These are phyloP conservation scores for Phyto melanocephala DNA, from an alignment of 2,888 invertebrate genomes.

Conservation along the genomic window DNA sequence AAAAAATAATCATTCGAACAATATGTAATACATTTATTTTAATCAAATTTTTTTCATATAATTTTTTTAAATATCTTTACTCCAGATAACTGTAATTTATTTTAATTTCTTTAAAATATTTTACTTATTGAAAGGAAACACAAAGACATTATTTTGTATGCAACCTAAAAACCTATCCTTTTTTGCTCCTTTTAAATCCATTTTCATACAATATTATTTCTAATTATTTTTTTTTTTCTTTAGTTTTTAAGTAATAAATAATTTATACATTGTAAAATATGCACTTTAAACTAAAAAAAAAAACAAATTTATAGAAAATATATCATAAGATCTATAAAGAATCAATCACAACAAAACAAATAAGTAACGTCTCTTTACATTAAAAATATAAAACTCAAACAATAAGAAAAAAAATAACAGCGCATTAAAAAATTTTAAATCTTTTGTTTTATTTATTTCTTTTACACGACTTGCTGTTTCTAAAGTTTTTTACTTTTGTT, in stretches of 20 bases:
- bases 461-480: neutral
- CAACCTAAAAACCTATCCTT: neutral
- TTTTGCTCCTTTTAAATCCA: neutral
- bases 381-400: slow-evolving; percentile 42
- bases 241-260: slow-evolving; percentile 63
- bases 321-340: slow-evolving; percentile 62
- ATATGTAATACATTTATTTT: neutral
- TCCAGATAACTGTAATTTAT: slow-evolving; percentile 16
- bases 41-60: slow-evolving; percentile 14
- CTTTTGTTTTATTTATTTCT: slow-evolving; percentile 51
- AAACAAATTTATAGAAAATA: slow-evolving; percentile 61
- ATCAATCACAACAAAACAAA: slow-evolving; percentile 55
- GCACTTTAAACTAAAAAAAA: slow-evolving; percentile 56
- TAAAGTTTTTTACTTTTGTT: slow-evolving; percentile 1
- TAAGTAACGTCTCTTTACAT: slow-evolving; percentile 48
- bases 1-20: slow-evolving; percentile 26
- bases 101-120: slow-evolving; percentile 35
- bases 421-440: slow-evolving; percentile 41
- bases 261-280: slow-evolving; percentile 65
- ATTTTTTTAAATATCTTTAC: slow-evolving; percentile 8
- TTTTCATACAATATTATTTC: slow-evolving; percentile 29
- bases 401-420: slow-evolving; percentile 51
- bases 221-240: slow-evolving; percentile 44
- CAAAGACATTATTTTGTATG: slow-evolving; percentile 45
- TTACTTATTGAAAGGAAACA: slow-evolving; percentile 6